Conservation (phyloP, 2,113 vertebrate species). For the Salvelinus fontinalis region DNA sequence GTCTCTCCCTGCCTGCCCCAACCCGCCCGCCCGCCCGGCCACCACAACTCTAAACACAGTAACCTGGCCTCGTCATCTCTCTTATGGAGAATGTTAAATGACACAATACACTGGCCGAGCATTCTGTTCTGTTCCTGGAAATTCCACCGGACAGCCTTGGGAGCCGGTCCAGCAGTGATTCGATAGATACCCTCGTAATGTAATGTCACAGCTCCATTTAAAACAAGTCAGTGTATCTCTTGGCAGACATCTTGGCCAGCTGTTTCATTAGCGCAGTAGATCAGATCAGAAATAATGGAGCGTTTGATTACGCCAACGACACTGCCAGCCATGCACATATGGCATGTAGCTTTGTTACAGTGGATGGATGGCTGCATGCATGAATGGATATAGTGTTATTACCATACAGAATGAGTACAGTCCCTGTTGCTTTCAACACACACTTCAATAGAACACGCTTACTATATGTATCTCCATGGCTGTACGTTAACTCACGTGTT, state of each 20-base stretch:
- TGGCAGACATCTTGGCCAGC: conserved; percentile 2
- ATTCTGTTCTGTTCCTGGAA: background rate
- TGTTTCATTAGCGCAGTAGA: background rate
- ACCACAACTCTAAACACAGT: background rate
- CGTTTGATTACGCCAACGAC: too few relatives aligned
- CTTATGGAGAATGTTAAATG: background rate
- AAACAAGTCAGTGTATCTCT: background rate
- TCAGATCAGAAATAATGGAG: too few relatives aligned
- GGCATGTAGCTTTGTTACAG: too few relatives aligned
- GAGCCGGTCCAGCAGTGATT: background rate
- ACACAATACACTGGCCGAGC: too few relatives aligned
- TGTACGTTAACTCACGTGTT: conserved; percentile 80
- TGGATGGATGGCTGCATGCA: too few relatives aligned
- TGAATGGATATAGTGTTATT: too few relatives aligned
- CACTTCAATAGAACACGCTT: background rate
- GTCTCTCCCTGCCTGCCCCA: conserved; percentile 40
- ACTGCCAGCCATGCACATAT: too few relatives aligned
- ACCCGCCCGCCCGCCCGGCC: background rate
- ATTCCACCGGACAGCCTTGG: background rate
- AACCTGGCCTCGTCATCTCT: background rate
- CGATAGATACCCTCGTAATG: background rate
- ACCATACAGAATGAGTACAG: background rate
- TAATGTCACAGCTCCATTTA: background rate
- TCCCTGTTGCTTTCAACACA: background rate
- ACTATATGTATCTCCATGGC: background rate